These are phyloP conservation scores for Dascillus cervinus DNA, from an alignment of 2,888 invertebrate species.

Conservation along the genomic window DNA sequence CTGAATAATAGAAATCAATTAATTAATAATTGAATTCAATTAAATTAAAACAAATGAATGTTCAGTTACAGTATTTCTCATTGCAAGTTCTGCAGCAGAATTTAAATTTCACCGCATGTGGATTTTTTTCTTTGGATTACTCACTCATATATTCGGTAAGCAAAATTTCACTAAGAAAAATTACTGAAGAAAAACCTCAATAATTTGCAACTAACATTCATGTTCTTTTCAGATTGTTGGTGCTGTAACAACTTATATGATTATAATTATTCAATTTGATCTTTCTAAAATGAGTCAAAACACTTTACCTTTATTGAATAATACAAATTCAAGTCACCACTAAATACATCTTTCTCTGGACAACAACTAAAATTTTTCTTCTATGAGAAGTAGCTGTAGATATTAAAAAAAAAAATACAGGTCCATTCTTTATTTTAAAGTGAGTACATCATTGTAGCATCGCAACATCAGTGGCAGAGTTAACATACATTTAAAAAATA, in stretches of 20 bases:
- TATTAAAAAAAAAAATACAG: too few relatives aligned
- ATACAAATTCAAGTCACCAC: neutral
- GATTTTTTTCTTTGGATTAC: conserved; percentile 23
- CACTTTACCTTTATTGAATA: neutral
- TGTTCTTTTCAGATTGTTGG: conserved; percentile 16
- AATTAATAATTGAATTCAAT: conserved; percentile 1
- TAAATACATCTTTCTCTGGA: too few relatives aligned
- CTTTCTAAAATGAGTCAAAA: conserved; percentile 1
- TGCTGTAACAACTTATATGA: conserved; percentile 16
- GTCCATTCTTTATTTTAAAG: too few relatives aligned
- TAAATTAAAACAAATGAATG: too few relatives aligned
- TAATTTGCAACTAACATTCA: too few relatives aligned
- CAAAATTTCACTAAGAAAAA: too few relatives aligned
- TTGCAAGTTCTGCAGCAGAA: conserved; percentile 24
- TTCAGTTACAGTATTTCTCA: conserved; percentile 23
- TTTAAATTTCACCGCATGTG: conserved; percentile 21
- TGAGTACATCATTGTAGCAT: too few relatives aligned
- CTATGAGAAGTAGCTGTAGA: too few relatives aligned
- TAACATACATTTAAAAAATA: too few relatives aligned
- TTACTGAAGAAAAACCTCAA: too few relatives aligned
- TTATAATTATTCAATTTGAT: conserved; percentile 16
- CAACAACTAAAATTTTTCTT: too few relatives aligned
- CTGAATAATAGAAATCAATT: conserved; percentile 1
- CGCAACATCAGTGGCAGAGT: too few relatives aligned
- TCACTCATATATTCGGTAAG: conserved; percentile 24